Percentiles rank a stretch among this genome's conserved stretches.
Conservation (phyloP, 2,888 invertebrate species). For the Acrobeloides nanus region DNA sequence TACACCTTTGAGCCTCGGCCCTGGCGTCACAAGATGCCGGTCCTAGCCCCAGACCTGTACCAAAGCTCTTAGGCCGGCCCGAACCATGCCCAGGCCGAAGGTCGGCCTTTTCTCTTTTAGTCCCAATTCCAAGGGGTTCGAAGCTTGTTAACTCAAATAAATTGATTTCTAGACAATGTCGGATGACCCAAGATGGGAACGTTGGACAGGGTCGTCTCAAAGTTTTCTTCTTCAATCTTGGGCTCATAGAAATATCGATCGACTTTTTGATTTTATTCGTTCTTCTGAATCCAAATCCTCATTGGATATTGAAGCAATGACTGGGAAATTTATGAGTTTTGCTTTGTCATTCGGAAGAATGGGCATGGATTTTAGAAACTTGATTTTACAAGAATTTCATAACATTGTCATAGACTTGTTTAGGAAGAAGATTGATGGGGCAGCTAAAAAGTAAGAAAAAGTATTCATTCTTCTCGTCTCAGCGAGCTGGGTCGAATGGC, state of each 20-base stretch:
- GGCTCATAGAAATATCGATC: conserved; percentile 42
- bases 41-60: no score
- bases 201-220: conserved; percentile 46
- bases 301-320: conserved; percentile 41
- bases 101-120: neutral
- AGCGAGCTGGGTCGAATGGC: no score
- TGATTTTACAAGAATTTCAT: conserved; percentile 36
- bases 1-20: no score
- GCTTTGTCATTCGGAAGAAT: conserved; percentile 49
- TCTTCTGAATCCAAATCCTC: conserved; percentile 36
- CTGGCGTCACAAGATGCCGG: no score
- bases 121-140: neutral
- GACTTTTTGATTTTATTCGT: conserved; percentile 38
- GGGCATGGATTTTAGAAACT: conserved; percentile 48
- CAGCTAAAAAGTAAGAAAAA: conserved; percentile 28
- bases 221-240: conserved; percentile 45
- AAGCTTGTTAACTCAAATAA: neutral
- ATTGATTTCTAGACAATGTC: conserved; percentile 14
- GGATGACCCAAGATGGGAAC: conserved; percentile 48
- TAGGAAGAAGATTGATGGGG: conserved; percentile 26
- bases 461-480: neutral
- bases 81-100: no score
- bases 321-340: conserved; percentile 43
- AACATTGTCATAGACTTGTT: conserved; percentile 34
- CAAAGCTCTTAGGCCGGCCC: no score